These are phyloP conservation scores for Sinohyriopsis cumingii DNA, from an alignment of 2,888 invertebrate genomes.

Conservation along the genomic window DNA sequence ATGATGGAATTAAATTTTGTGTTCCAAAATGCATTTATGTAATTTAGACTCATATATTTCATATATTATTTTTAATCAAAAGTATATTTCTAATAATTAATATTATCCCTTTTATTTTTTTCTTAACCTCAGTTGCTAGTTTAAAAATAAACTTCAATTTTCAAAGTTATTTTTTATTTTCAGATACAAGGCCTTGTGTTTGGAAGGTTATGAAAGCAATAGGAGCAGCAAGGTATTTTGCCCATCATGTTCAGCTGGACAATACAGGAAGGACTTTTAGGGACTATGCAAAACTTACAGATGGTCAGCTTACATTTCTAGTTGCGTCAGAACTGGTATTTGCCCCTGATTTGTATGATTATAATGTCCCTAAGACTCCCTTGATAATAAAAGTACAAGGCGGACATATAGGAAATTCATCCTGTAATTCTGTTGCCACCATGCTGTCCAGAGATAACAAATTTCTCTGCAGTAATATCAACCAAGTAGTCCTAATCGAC, in stretches of 20 bases:
- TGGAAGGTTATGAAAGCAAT: constrained; percentile 45
- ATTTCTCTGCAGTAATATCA: constrained; percentile 38
- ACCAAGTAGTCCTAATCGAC: constrained; percentile 60
- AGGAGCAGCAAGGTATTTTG: constrained; percentile 39
- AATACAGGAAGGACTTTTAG: constrained; percentile 39
- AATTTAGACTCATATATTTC: no score
- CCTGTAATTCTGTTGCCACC: constrained; percentile 39
- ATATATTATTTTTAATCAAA: no score
- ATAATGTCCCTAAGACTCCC: constrained; percentile 34
- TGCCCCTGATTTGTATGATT: constrained; percentile 37
- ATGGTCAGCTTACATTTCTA: constrained; percentile 45
- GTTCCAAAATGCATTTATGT: no score
- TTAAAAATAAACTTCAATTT: no score
- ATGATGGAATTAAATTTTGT: no score
- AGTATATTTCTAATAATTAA: no score
- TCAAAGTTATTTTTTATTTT: neutral
- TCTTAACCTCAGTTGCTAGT: no score
- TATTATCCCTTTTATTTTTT: no score
- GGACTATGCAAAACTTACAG: constrained; percentile 44
- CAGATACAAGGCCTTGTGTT: constrained; percentile 36
- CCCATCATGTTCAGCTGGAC: constrained; percentile 42
- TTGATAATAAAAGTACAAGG: constrained; percentile 37
- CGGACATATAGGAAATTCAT: constrained; percentile 50
- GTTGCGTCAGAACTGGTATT: constrained; percentile 41
- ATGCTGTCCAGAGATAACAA: constrained; percentile 24